Evolutionary conservation across 2,113 vertebrate species (phyloP).

Genomic region (Megalops atlanticus): DNA sequence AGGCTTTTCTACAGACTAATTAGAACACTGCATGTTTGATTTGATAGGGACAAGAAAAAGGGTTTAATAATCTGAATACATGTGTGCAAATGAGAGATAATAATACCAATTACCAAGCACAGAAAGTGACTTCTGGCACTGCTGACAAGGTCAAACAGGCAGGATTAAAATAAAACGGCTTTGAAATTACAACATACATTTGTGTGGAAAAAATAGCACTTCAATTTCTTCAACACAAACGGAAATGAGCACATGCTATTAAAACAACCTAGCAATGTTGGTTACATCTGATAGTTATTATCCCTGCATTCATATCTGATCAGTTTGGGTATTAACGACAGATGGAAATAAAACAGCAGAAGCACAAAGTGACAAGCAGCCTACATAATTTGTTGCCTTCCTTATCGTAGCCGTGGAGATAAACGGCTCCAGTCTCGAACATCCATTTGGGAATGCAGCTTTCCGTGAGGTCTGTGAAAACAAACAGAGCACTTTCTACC

Average conservation of each 20-base stretch:
- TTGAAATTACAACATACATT: background rate
- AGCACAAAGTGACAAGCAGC: constrained; percentile 47
- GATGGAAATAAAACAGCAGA: background rate
- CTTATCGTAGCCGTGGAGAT: constrained; percentile 94
- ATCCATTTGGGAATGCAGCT: constrained; percentile 85
- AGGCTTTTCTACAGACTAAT: background rate
- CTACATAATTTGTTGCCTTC: constrained; percentile 95
- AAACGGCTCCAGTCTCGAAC: constrained; percentile 86
- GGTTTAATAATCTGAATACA: background rate
- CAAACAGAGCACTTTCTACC: constrained; percentile 5
- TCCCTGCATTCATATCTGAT: background rate
- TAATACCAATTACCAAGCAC: background rate
- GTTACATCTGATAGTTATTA: background rate
- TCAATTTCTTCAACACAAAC: background rate
- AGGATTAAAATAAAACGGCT: background rate
- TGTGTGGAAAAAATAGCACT: background rate
- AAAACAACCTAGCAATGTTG: background rate
- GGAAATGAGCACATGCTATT: background rate
- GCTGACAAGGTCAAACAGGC: background rate
- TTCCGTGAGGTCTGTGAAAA: constrained; percentile 85
- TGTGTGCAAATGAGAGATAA: background rate
- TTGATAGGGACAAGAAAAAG: constrained; percentile 6
- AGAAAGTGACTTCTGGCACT: background rate
- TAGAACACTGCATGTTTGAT: background rate
- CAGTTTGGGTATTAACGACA: background rate